Percentiles rank a stretch among this genome's conserved stretches.
Conservation (phyloP, 2,888 invertebrate genomes). For the Drosophila basisetae region DNA sequence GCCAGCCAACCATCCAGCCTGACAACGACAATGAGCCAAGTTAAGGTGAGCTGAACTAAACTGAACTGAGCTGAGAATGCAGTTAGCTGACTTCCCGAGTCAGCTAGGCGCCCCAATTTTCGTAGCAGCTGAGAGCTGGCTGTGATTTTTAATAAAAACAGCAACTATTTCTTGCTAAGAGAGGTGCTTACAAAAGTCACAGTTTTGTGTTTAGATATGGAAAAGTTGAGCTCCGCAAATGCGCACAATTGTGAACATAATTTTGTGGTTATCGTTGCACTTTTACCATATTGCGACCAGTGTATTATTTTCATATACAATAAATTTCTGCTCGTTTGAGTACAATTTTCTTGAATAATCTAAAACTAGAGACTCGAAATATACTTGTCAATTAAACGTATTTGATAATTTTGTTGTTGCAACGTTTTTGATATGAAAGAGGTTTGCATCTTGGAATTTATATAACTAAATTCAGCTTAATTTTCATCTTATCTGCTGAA, state of each 20-base stretch:
- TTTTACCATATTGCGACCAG: no score
- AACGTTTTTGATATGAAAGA: background rate
- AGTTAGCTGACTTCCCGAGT: constrained; percentile 33
- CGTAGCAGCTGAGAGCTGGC: constrained; percentile 15
- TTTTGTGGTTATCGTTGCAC: background rate
- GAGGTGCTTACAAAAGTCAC: constrained; percentile 6
- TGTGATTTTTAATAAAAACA: constrained; percentile 6
- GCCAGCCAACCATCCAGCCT: background rate
- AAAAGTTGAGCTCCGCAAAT: background rate
- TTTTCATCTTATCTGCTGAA: background rate
- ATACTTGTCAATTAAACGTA: background rate
- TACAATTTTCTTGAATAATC: background rate
- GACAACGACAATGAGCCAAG: constrained; percentile 28
- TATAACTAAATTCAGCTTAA: background rate
- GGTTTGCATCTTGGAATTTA: background rate
- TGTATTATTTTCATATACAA: no score
- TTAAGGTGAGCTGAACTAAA: constrained; percentile 9
- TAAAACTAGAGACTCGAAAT: background rate
- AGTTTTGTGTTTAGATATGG: background rate
- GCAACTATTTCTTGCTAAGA: constrained; percentile 3
- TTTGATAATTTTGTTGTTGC: background rate
- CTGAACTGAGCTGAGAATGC: constrained; percentile 19
- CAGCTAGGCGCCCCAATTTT: constrained; percentile 49
- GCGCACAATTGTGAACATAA: background rate
- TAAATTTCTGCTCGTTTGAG: no score